These are phyloP conservation scores for Drosophila triauraria DNA, from an alignment of 1,140 invertebrate species.

Conservation along the genomic window DNA sequence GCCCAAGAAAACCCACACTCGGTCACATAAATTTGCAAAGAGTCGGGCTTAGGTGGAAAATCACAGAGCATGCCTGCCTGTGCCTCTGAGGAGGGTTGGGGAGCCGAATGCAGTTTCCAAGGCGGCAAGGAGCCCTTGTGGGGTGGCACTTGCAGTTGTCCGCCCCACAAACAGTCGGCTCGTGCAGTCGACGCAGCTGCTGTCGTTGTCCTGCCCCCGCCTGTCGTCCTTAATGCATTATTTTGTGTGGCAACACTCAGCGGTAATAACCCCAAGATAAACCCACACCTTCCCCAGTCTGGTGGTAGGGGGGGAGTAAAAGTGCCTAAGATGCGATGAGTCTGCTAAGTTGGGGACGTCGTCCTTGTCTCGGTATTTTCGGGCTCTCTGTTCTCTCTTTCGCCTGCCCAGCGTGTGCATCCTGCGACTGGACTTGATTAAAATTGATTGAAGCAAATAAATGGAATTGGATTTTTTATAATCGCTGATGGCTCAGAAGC, in stretches of 20 bases:
- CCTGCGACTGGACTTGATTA: conserved; percentile 64
- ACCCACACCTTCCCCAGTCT: conserved; percentile 35
- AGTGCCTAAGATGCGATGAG: conserved; percentile 40
- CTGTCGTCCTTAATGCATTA: conserved; percentile 81
- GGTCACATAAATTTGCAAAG: conserved; percentile 54
- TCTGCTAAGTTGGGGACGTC: conserved; percentile 36
- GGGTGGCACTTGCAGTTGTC: conserved; percentile 33
- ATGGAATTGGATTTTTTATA: conserved; percentile 74
- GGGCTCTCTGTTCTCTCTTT: conserved; percentile 16
- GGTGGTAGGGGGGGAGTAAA: conserved; percentile 14
- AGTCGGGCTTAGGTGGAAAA: conserved; percentile 43
- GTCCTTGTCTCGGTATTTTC: conserved; percentile 40
- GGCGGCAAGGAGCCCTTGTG: conserved; percentile 38
- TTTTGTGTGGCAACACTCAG: conserved; percentile 83
- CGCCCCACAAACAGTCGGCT: conserved; percentile 6
- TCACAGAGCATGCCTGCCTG: conserved; percentile 29
- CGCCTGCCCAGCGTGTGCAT: conserved; percentile 19
- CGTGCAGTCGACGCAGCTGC: conserved; percentile 46
- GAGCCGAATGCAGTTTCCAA: conserved; percentile 41
- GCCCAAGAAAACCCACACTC: conserved; percentile 79
- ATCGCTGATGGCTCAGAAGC: conserved; percentile 37
- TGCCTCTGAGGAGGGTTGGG: background rate
- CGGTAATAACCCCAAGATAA: conserved; percentile 81
- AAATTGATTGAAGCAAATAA: conserved; percentile 83
- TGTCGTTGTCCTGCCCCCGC: conserved; percentile 49